These are phyloP conservation scores for Campaea margaritaria DNA, from an alignment of 2,888 invertebrate genomes.

Conservation along the genomic window DNA sequence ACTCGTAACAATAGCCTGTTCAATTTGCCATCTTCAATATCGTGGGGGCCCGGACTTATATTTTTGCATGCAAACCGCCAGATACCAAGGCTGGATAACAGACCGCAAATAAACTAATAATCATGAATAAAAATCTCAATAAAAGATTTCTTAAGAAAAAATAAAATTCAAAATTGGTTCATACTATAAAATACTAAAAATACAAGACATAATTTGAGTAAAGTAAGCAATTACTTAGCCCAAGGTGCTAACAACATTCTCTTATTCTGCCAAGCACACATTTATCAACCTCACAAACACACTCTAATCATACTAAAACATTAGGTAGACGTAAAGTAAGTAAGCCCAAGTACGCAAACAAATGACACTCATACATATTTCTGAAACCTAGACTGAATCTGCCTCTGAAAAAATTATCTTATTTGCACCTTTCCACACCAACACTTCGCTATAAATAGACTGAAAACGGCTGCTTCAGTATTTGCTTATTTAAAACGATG, in stretches of 20 bases:
- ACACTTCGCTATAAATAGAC: slow-evolving; percentile 7
- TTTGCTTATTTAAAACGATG: slow-evolving; percentile 13
- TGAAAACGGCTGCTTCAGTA: slow-evolving; percentile 3
- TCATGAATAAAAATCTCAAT: no score
- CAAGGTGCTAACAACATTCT: slow-evolving; percentile 6
- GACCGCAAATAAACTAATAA: no score
- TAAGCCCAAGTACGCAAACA: slow-evolving; percentile 13
- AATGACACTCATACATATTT: slow-evolving; percentile 19
- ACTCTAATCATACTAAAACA: slow-evolving; percentile 27
- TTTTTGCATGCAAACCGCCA: no score
- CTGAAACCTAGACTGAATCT: slow-evolving; percentile 5
- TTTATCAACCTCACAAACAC: slow-evolving; percentile 15
- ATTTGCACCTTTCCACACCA: slow-evolving; percentile 21
- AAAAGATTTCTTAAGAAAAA: no score
- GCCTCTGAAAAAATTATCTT: slow-evolving; percentile 15
- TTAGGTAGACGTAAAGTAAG: slow-evolving; percentile 10
- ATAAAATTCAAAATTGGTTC: no score
- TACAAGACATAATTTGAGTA: no score
- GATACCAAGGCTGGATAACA: no score
- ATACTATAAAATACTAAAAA: no score
- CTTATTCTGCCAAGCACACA: slow-evolving; percentile 13
- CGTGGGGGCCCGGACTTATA: no score
- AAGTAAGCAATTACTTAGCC: slow-evolving; percentile 2
- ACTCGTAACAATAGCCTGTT: no score
- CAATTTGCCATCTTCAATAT: no score